Conservation (phyloP, 2,888 invertebrate species). For the Clivina fossor region DNA sequence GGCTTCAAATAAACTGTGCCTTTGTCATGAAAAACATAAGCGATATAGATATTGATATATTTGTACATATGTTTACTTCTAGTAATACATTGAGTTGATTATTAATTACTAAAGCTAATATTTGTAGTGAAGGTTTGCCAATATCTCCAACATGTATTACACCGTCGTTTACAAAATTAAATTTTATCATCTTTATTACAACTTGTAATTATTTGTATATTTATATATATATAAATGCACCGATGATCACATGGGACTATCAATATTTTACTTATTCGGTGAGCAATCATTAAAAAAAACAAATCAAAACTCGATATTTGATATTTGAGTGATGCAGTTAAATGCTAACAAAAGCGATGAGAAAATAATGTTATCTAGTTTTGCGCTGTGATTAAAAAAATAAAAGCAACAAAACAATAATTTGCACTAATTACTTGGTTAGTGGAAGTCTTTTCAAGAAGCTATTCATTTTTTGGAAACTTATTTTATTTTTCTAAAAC, state of each 20-base stretch:
- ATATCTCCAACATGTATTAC: conserved; percentile 48
- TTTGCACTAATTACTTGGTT: too few relatives aligned
- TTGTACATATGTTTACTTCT: conserved; percentile 20
- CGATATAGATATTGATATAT: conserved; percentile 22
- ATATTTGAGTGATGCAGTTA: too few relatives aligned
- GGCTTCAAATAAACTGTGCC: conserved; percentile 3
- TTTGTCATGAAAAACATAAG: conserved; percentile 16
- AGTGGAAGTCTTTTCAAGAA: too few relatives aligned
- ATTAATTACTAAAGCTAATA: conserved; percentile 50
- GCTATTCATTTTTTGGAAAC: too few relatives aligned
- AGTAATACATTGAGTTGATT: conserved; percentile 20
- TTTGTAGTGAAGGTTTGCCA: conserved; percentile 60
- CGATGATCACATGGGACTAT: conserved; percentile 28
- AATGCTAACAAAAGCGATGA: too few relatives aligned
- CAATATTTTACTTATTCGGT: too few relatives aligned
- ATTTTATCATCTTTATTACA: conserved; percentile 24
- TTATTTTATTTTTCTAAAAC: too few relatives aligned
- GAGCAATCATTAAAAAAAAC: too few relatives aligned
- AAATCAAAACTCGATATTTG: too few relatives aligned
- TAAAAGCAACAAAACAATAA: too few relatives aligned
- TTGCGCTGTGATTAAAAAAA: too few relatives aligned
- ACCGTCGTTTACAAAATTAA: conserved; percentile 23
- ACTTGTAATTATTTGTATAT: conserved; percentile 3
- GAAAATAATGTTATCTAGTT: too few relatives aligned
- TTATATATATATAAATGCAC: conserved; percentile 20